Conservation (phyloP, 2,113 vertebrate species). For the Dipodomys stephensi region DNA sequence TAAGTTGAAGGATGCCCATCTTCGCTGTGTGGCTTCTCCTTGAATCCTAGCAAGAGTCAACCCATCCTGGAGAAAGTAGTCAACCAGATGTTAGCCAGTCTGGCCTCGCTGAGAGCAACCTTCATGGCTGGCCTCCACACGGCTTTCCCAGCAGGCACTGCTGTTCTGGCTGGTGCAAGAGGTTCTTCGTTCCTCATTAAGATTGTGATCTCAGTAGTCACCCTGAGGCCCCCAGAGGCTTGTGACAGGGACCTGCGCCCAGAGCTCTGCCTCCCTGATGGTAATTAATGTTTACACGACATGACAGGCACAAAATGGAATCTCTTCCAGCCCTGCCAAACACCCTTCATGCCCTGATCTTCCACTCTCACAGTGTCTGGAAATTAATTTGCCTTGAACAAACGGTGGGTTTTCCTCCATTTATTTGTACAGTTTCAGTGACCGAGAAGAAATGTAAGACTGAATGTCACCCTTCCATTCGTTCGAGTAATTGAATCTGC, state of each 20-base stretch:
- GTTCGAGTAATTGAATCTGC: constrained; percentile 75
- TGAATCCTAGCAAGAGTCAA: no score
- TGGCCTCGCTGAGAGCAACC: no score
- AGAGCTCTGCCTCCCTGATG: constrained; percentile 70
- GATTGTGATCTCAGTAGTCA: constrained; percentile 62
- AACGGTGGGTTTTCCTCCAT: constrained; percentile 81
- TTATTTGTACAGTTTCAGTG: constrained; percentile 82
- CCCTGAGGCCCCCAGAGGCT: constrained; percentile 20
- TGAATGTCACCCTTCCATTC: constrained; percentile 47
- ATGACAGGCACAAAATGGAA: constrained; percentile 81
- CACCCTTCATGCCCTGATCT: constrained; percentile 66
- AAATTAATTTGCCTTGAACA: constrained; percentile 87
- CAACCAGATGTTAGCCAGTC: no score
- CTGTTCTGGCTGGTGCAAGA: not conserved
- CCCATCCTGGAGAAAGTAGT: no score
- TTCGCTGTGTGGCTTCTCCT: no score
- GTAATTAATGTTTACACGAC: constrained; percentile 85
- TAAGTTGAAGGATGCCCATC: no score
- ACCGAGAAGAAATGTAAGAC: constrained; percentile 65
- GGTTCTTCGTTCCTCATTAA: constrained; percentile 18
- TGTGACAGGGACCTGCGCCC: constrained; percentile 49
- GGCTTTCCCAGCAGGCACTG: constrained; percentile 15
- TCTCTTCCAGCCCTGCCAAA: constrained; percentile 80
- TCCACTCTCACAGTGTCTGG: constrained; percentile 77
- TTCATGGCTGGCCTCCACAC: not conserved